Base-by-base conservation (phyloP, 1,140 invertebrate genomes). In the Ceratosolen fusciceps region DNA sequence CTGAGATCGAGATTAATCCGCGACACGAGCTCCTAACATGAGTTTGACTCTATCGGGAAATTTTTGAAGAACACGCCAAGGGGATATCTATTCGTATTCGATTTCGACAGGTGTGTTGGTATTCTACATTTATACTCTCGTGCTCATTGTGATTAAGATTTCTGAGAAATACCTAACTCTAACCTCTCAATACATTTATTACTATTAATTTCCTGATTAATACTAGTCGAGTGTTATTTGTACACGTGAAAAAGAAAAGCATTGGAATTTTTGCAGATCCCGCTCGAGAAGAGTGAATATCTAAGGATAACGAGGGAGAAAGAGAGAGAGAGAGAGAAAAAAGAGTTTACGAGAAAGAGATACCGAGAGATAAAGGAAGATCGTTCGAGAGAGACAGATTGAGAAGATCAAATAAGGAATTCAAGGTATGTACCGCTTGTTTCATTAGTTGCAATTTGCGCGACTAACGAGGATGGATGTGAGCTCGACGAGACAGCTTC, bases 381-480 rank as follows among this genome's bases (percentile, higher is more conserved):
- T 9, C 3, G 49, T 8, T 4, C 21, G 31, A 19, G 14, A 65
- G 34, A 65, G 19, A 37, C 31, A 37, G 5, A 65, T 19, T n/a
- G 16, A 31, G 1, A 21, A 37, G 0, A 37, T 14, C 49, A 52
- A 52, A 52, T n/a, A 37, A 65, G 34, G 60, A 65, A 65, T 65
- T 65, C n/a, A 14, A 65, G 60, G 60, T 65, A 65, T 37, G 31
- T 65, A 65, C 31, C 60, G 60, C 16, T 65, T 12, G 19, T 65
- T 65, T 65, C 34, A n/a, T 37, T 37, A 37, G n/a, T 65, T 65
- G 31, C 19, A 65, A 37, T 65, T 65, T 65, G 37, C 31, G 31
- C 31, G 21, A 37, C 31, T 10, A 65, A 65, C 31, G 37, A 65
- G 60, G 60, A 65, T 37, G 37, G 60, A 37, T 21, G 16, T 2